Evolutionary conservation across 2,113 vertebrate species (phyloP).

Genomic region (Mesembrinibis cayennensis): DNA sequence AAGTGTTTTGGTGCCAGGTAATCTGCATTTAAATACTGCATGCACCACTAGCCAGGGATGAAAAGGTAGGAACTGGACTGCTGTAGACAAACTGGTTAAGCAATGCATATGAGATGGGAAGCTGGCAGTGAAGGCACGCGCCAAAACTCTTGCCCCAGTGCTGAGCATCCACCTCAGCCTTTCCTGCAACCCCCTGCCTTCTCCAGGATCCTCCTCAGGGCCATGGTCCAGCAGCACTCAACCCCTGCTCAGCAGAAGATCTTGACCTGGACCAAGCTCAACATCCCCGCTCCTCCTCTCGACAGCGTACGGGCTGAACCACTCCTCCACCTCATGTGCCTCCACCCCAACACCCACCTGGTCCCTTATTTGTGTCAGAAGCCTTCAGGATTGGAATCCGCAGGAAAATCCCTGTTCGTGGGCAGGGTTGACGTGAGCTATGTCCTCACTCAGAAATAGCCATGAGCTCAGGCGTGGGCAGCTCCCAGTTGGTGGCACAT

Average conservation of each 20-base stretch:
- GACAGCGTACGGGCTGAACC: accelerated
- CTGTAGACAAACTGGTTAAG: neutral
- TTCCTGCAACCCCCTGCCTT: neutral
- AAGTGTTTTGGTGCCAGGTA: neutral
- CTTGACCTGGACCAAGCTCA: neutral
- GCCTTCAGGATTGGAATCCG: neutral
- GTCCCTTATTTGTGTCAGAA: neutral
- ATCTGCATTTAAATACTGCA: neutral
- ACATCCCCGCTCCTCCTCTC: neutral
- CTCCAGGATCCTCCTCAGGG: neutral
- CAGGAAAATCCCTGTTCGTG: neutral
- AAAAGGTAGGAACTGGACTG: neutral
- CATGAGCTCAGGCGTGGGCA: neutral
- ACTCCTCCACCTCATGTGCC: neutral
- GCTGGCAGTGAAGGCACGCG: neutral
- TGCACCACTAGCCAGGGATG: neutral
- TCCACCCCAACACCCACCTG: neutral
- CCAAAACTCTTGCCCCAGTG: neutral
- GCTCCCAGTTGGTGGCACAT: neutral
- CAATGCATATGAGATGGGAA: neutral
- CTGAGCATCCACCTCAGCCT: neutral
- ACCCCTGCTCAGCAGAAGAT: neutral
- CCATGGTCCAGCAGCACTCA: neutral
- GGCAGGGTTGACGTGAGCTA: accelerated
- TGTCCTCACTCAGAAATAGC: neutral